Percentiles rank a stretch among this genome's conserved stretches.
Evolutionary conservation across 2,888 invertebrate genomes (phyloP).

Genomic region (Priapulus caudatus): DNA sequence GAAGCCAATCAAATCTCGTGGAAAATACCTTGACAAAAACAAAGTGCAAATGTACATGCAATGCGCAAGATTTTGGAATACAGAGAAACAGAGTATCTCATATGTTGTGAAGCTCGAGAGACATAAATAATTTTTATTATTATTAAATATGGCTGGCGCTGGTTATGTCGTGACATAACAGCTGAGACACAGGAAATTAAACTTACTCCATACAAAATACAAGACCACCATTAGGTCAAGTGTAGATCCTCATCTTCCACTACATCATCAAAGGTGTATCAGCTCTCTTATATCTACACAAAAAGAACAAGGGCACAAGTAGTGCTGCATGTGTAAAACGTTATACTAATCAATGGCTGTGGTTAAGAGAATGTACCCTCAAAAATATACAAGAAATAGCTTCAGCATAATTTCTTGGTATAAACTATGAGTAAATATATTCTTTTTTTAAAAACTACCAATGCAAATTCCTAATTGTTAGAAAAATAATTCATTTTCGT

Average conservation of each 20-base stretch:
- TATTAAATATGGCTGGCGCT: slow-evolving; percentile 60
- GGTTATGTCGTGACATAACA: no score
- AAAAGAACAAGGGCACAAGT: no score
- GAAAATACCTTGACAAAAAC: slow-evolving; percentile 94
- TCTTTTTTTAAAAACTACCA: no score
- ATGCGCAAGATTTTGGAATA: slow-evolving; percentile 54
- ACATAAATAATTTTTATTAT: slow-evolving; percentile 77
- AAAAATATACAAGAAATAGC: no score
- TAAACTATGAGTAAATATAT: no score
- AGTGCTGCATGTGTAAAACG: no score
- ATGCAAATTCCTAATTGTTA: no score
- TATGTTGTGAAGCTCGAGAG: slow-evolving; percentile 94
- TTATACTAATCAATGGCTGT: no score
- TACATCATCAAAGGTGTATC: slow-evolving; percentile 81
- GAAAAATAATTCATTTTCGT: no score
- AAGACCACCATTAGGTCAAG: slow-evolving; percentile 93
- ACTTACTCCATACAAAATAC: slow-evolving; percentile 91
- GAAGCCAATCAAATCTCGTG: slow-evolving; percentile 83
- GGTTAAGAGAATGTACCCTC: no score
- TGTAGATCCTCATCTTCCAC: slow-evolving; percentile 89
- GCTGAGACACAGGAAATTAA: no score
- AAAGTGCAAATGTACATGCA: slow-evolving; percentile 72
- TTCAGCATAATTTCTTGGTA: no score
- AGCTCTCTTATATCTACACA: slow-evolving; percentile 51
- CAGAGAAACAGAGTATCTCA: slow-evolving; percentile 74